A percentile compares a stretch with the other conserved stretches of the same genome.
Evolutionary conservation across 53 echinoderm and acorn worm species (phyloP).

Genomic region (Crossaster papposus): DNA sequence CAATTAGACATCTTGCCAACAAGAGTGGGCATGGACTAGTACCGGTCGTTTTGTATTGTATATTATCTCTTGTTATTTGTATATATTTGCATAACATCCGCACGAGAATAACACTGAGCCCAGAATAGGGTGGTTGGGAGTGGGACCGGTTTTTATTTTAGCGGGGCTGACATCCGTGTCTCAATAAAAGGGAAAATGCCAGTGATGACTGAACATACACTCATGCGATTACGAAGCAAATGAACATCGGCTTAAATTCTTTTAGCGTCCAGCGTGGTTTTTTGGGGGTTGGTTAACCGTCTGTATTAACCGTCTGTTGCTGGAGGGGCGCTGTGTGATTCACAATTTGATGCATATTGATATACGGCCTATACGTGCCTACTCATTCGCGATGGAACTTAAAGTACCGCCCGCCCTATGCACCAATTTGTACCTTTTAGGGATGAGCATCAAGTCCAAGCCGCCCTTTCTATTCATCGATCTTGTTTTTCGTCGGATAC

Average conservation of each 20-base stretch:
- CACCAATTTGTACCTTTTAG: constrained; percentile 22
- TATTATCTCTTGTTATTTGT: no score
- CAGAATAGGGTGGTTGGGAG: no score
- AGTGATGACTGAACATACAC: not conserved
- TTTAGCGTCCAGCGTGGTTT: no score
- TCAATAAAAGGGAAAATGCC: not conserved
- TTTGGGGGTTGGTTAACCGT: not conserved
- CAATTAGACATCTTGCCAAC: no score
- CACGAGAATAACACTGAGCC: no score
- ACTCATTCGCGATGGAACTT: constrained; percentile 31
- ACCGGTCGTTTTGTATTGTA: no score
- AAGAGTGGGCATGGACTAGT: no score
- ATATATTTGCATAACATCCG: no score
- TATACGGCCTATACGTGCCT: constrained; percentile 11
- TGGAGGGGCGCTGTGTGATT: not conserved
- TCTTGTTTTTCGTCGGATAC: constrained; percentile 19
- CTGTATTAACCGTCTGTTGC: not conserved
- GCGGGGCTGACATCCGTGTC: no score
- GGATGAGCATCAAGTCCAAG: not conserved
- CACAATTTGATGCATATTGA: constrained; percentile 7
- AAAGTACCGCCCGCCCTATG: not conserved
- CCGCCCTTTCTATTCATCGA: constrained; percentile 18
- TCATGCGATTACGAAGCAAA: not conserved
- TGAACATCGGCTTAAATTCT: no score
- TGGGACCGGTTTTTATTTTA: no score